Conservation (phyloP, 2,797 vertebrate species). For the Mormyrus hasselquistii region DNA sequence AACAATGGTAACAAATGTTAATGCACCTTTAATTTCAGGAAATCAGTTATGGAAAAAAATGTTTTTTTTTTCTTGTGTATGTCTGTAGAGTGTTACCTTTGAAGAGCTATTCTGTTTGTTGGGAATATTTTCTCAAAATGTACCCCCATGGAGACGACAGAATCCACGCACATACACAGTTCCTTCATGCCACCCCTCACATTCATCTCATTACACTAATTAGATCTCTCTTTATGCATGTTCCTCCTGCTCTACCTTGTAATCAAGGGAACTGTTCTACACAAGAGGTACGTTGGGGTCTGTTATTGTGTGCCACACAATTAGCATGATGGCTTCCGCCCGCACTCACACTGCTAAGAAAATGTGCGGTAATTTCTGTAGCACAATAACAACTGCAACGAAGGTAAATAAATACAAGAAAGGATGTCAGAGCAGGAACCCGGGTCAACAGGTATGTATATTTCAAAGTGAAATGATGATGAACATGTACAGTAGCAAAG, state of each 20-base stretch:
- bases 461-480: neutral
- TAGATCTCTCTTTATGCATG: neutral
- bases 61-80: neutral
- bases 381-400: neutral
- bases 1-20: neutral
- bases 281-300: neutral
- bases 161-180: neutral
- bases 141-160: neutral
- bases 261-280: neutral
- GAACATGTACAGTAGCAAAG: neutral
- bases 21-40: constrained; percentile 2
- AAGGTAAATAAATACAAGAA: constrained; percentile 1
- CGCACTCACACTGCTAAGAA: neutral
- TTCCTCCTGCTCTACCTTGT: neutral
- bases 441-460: neutral
- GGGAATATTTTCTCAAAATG: neutral
- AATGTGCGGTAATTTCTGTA: neutral
- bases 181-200: neutral
- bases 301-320: constrained; percentile 8
- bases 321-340: neutral
- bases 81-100: neutral
- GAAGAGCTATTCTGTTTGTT: neutral
- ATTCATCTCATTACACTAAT: neutral
- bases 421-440: neutral
- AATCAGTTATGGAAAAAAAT: neutral